These are phyloP conservation scores for Spea hammondii DNA, from an alignment of 2,797 vertebrate species.

Conservation along the genomic window DNA sequence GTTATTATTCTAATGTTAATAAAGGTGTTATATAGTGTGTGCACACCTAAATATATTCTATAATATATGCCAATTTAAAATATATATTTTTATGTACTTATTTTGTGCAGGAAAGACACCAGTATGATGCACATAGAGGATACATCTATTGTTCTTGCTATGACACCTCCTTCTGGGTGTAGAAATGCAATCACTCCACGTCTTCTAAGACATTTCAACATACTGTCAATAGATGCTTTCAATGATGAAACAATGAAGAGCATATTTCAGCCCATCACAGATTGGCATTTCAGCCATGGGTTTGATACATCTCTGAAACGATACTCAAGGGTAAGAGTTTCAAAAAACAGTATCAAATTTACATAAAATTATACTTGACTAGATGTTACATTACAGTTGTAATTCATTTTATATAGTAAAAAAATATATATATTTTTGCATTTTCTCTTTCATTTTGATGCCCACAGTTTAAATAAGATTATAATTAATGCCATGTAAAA, in stretches of 20 bases:
- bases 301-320: slow-evolving; percentile 49
- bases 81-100: too few relatives aligned
- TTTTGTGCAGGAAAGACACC: slow-evolving; percentile 58
- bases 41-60: too few relatives aligned
- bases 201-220: slow-evolving; percentile 40
- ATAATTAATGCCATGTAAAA: too few relatives aligned
- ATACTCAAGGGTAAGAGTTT: slow-evolving; percentile 47
- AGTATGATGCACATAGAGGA: slow-evolving; percentile 61
- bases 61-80: too few relatives aligned
- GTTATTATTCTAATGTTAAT: too few relatives aligned
- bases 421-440: neutral
- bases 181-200: slow-evolving; percentile 46
- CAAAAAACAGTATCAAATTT: neutral
- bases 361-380: neutral
- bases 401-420: neutral
- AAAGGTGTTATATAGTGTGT: too few relatives aligned
- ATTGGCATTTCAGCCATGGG: slow-evolving; percentile 48
- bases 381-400: neutral
- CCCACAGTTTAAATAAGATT: too few relatives aligned
- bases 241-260: slow-evolving; percentile 35
- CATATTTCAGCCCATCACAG: slow-evolving; percentile 36
- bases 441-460: neutral
- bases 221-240: slow-evolving; percentile 43
- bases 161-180: slow-evolving; percentile 71
- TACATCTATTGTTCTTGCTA: slow-evolving; percentile 65